These are phyloP conservation scores for Itoplectis maculator DNA, from an alignment of 2,888 invertebrate species.

Conservation along the genomic window DNA sequence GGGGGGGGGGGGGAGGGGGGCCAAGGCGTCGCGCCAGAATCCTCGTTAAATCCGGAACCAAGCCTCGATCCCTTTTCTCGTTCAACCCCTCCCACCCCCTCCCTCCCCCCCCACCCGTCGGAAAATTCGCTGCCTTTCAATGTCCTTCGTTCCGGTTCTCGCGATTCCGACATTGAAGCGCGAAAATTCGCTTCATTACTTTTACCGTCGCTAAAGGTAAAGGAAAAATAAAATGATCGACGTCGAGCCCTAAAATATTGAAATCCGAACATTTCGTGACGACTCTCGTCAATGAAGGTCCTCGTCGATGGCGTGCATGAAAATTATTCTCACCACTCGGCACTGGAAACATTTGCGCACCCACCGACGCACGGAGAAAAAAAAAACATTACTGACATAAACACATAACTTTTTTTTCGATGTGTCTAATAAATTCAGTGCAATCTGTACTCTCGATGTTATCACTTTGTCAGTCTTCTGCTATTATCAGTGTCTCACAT, in stretches of 20 bases:
- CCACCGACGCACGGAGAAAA: background rate
- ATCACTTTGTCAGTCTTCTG: too few relatives aligned
- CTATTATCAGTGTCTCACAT: background rate
- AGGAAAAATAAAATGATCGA: background rate
- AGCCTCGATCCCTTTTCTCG: constrained; percentile 32
- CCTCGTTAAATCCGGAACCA: constrained; percentile 51
- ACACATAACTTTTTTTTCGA: background rate
- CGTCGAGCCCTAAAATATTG: background rate
- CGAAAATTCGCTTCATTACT: constrained; percentile 39
- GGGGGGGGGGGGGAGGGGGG: constrained; percentile 10
- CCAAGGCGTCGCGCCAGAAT: constrained; percentile 40
- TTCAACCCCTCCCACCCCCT: too few relatives aligned
- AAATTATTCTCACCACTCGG: constrained; percentile 9
- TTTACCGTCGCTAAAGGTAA: background rate
- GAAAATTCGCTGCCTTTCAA: constrained; percentile 54
- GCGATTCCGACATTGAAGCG: constrained; percentile 29
- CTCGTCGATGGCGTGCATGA: constrained; percentile 44
- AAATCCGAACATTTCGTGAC: too few relatives aligned
- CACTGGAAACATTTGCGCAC: constrained; percentile 4
- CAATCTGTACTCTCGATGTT: too few relatives aligned
- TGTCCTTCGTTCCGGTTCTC: constrained; percentile 17
- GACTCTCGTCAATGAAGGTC: constrained; percentile 1
- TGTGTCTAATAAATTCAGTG: too few relatives aligned
- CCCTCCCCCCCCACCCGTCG: constrained; percentile 34
- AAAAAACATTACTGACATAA: background rate